These are phyloP conservation scores for Glandiceps talaboti DNA, from an alignment of 53 echinoderm and acorn worm species.

Conservation along the genomic window DNA sequence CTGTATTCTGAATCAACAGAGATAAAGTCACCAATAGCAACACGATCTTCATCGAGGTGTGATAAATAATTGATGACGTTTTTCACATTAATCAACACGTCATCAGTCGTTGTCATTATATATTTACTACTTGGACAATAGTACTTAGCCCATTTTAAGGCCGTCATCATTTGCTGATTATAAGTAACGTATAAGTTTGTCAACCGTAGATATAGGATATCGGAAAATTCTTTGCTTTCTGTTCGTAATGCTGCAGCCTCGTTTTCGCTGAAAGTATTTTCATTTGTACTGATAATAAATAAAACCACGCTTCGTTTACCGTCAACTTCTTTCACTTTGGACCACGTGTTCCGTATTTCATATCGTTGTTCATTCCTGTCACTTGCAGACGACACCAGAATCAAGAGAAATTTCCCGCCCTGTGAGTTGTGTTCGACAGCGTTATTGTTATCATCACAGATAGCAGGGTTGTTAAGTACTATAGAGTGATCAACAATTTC, in stretches of 20 bases:
- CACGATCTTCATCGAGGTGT: not conserved
- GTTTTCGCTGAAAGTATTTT: not conserved
- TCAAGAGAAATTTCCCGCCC: not conserved
- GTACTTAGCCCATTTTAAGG: not conserved
- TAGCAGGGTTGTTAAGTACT: not conserved
- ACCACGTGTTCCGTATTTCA: not conserved
- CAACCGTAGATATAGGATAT: not conserved
- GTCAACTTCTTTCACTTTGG: not conserved
- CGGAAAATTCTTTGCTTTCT: not conserved
- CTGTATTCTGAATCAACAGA: not conserved
- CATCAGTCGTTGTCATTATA: not conserved
- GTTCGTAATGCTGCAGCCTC: not conserved
- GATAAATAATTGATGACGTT: not conserved
- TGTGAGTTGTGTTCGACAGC: too few relatives aligned
- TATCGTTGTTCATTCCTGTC: not conserved
- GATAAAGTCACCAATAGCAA: not conserved
- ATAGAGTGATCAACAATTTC: not conserved
- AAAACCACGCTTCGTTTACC: not conserved
- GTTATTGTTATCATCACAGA: not conserved
- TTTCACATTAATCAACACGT: not conserved
- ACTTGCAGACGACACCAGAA: not conserved
- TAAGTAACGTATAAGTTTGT: not conserved
- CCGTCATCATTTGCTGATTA: not conserved
- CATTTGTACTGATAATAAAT: not conserved
- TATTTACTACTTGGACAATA: not conserved